Conservation (phyloP, 2,888 invertebrate genomes). For the Coecobrya sp. region DNA sequence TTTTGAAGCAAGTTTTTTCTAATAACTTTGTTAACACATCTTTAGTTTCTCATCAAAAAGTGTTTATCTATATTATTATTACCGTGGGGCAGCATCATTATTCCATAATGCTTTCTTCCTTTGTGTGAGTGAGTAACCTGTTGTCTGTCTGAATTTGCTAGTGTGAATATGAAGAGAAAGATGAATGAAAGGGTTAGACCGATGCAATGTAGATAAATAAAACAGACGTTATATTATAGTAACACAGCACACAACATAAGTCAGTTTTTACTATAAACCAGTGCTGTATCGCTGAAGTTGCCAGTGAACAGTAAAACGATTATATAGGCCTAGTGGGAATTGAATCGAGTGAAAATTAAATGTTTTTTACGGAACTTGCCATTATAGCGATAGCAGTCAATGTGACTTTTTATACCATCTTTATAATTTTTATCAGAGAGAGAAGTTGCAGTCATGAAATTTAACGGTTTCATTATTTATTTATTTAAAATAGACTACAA, state of each 20-base stretch:
- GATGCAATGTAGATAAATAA: not conserved
- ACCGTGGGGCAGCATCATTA: not conserved
- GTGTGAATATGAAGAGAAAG: not conserved
- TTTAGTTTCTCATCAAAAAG: constrained; percentile 43
- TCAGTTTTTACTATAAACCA: not conserved
- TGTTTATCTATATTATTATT: constrained; percentile 29
- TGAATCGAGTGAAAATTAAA: not conserved
- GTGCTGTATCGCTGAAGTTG: not conserved
- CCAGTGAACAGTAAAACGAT: constrained; percentile 2
- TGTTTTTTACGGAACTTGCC: not conserved
- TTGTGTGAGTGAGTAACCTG: constrained; percentile 7
- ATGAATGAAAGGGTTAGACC: constrained; percentile 10
- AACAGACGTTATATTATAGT: not conserved
- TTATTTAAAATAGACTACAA: not conserved
- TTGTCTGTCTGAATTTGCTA: not conserved
- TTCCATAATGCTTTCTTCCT: constrained; percentile 43
- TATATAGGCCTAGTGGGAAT: not conserved
- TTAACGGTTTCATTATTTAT: not conserved
- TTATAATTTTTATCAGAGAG: not conserved
- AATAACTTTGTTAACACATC: constrained; percentile 29
- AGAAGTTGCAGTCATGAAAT: not conserved
- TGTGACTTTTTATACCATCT: not conserved
- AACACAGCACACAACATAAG: not conserved
- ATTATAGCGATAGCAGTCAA: not conserved
- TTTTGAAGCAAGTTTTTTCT: constrained; percentile 46